Base-by-base conservation (phyloP, 2,888 invertebrate genomes). In the Yponomeuta evonymella region DNA sequence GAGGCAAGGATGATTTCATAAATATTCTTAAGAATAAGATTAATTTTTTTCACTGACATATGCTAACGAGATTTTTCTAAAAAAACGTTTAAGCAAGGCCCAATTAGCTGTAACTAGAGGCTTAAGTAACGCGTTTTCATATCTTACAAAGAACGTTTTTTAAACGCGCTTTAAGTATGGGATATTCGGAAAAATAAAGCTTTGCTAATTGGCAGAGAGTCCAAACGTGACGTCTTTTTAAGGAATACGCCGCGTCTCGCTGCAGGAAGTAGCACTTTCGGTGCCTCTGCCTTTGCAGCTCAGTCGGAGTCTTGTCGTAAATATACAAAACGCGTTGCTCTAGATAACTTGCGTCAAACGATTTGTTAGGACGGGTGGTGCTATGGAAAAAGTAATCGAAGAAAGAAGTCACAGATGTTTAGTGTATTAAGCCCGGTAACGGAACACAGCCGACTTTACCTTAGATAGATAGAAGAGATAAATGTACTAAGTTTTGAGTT, bases 211-310 rank as follows among this genome's bases (percentile, higher is more conserved):
- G 51, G 51, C 51, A 58, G 15, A 58, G 51, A 58, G 51, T 15
- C 51, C 1, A 58, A 58, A 15, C 12, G 15, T 58, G 12, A 15
- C 15, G 51, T 58, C 12, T 58, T 58, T 15, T 58, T 58, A 58
- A 12, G 51, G 51, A 58, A 58, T 58, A 58, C 15, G 15, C 51
- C 51, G 15, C 2, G 73, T 80, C 79, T 29, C 33, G 29, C 65
- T 65, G 51, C 58, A 58, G 69, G 69, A 23, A 51, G 23, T 51
- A 30, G 51, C 69, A 33, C 51, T 23, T 58, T 30, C 30, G 15
- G 51, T 23, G 62, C 11, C 33, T 51, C 51, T 51, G 69, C 51
- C 69, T 69, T 69, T 51, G 33, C 51, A 36, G n/a, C 58, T 23
- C 69, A 58, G 69, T 33, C 11, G 69, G 69, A 69, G 23, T 69